phyloP scores from a whole-genome alignment of 1,140 invertebrate species.

The Euschistus heros region DNA sequence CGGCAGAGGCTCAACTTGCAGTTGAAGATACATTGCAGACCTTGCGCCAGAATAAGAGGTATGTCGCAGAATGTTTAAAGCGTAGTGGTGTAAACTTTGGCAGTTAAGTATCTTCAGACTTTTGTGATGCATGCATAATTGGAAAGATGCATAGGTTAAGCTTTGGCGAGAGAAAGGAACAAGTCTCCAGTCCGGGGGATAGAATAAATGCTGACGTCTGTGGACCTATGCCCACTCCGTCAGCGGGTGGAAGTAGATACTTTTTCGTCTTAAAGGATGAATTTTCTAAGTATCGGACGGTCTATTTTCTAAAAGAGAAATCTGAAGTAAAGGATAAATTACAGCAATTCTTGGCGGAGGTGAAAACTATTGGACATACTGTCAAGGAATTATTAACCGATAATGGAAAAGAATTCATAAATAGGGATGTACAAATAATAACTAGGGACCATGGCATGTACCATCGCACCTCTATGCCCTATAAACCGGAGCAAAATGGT shows the following conservation, averaged over 20 bases:
- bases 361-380: neutral
- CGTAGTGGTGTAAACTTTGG: neutral
- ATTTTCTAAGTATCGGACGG: conserved; percentile 29
- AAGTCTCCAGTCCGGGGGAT: too few relatives aligned
- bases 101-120: neutral
- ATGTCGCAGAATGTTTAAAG: conserved; percentile 3
- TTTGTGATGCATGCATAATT: neutral
- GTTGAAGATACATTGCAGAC: conserved; percentile 1
- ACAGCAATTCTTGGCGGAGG: too few relatives aligned
- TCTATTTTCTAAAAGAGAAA: too few relatives aligned
- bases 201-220: too few relatives aligned
- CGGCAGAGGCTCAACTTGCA: too few relatives aligned
- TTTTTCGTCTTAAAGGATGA: conserved; percentile 34
- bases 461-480: too few relatives aligned
- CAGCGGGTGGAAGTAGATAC: conserved; percentile 30
- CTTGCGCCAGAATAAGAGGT: conserved; percentile 11
- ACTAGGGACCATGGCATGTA: too few relatives aligned
- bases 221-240: conserved; percentile 28
- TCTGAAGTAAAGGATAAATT: too few relatives aligned
- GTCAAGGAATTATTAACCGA: neutral
- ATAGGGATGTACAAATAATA: too few relatives aligned
- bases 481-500: too few relatives aligned
- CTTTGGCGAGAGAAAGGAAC: too few relatives aligned
- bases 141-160: too few relatives aligned
- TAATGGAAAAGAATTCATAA: neutral